These are phyloP conservation scores for Sebastiscus albofasciatus DNA, from an alignment of 2,797 vertebrate genomes.

Conservation along the genomic window DNA sequence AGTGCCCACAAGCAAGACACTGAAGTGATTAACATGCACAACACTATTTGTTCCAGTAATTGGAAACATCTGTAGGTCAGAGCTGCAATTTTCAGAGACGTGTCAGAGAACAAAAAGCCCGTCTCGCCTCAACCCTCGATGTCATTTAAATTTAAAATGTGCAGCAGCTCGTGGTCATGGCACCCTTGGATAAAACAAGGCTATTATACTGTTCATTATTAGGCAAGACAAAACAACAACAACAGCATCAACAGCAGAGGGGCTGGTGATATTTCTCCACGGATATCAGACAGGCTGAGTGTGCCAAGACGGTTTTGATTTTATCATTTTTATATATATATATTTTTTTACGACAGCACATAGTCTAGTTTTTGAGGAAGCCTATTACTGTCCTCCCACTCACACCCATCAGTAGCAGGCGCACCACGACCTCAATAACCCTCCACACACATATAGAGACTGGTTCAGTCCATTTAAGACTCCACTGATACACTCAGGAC, in stretches of 20 bases:
- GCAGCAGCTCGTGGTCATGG: slow-evolving; percentile 19
- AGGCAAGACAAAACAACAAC: slow-evolving; percentile 12
- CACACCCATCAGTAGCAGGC: slow-evolving; percentile 75
- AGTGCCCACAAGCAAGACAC: not conserved
- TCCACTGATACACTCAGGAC: not conserved
- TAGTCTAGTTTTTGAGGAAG: slow-evolving; percentile 76
- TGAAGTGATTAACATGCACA: not conserved
- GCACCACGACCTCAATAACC: slow-evolving; percentile 78
- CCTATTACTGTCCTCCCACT: slow-evolving; percentile 78
- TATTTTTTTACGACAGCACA: slow-evolving; percentile 54
- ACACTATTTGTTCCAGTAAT: not conserved
- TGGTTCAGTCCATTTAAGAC: slow-evolving; percentile 19
- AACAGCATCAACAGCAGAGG: slow-evolving; percentile 12
- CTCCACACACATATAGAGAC: slow-evolving; percentile 35
- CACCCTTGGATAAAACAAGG: slow-evolving; percentile 9
- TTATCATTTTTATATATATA: slow-evolving; percentile 31
- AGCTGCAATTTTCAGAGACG: not conserved
- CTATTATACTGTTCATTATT: slow-evolving; percentile 28
- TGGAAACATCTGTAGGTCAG: slow-evolving; percentile 23
- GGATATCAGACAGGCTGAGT: slow-evolving; percentile 57
- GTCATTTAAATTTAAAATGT: slow-evolving; percentile 4
- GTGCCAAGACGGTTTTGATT: slow-evolving; percentile 57
- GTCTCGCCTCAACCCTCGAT: not conserved
- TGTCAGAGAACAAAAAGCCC: slow-evolving; percentile 2
- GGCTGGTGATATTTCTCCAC: slow-evolving; percentile 46